Conservation (phyloP, 1,140 invertebrate species). For the Centruroides sculpturatus region DNA sequence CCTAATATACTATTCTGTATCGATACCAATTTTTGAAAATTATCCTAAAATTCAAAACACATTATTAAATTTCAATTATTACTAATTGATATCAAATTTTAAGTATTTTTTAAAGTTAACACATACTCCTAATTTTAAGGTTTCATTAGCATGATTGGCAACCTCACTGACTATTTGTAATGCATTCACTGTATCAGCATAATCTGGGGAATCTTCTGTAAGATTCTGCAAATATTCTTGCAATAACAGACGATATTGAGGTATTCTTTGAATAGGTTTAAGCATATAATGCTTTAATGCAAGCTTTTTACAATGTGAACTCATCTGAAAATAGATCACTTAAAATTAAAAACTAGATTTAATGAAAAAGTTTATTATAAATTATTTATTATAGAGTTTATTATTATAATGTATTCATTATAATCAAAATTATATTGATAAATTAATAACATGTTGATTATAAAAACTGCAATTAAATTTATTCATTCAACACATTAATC, state of each 20-base stretch:
- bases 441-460: too few species aligned
- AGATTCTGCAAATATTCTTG: constrained; percentile 50
- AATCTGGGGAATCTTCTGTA: constrained; percentile 40
- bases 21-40: constrained; percentile 39
- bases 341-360: neutral
- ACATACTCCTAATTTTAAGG: constrained; percentile 45
- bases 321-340: constrained; percentile 16
- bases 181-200: constrained; percentile 46
- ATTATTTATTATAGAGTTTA: too few species aligned
- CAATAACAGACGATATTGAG: constrained; percentile 48
- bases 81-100: constrained; percentile 1
- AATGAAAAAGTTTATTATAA: too few species aligned
- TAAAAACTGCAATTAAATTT: too few species aligned
- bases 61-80: neutral
- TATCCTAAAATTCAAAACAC: constrained; percentile 31
- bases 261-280: constrained; percentile 58
- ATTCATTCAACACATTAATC: too few species aligned
- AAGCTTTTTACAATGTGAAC: constrained; percentile 43
- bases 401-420: too few species aligned
- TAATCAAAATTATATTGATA: too few species aligned
- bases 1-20: constrained; percentile 38
- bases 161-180: constrained; percentile 52
- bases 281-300: constrained; percentile 55
- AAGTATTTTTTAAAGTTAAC: neutral
- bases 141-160: constrained; percentile 58